phyloP scores from a whole-genome alignment of 2,797 vertebrate species.

The Myotis pilosus region DNA sequence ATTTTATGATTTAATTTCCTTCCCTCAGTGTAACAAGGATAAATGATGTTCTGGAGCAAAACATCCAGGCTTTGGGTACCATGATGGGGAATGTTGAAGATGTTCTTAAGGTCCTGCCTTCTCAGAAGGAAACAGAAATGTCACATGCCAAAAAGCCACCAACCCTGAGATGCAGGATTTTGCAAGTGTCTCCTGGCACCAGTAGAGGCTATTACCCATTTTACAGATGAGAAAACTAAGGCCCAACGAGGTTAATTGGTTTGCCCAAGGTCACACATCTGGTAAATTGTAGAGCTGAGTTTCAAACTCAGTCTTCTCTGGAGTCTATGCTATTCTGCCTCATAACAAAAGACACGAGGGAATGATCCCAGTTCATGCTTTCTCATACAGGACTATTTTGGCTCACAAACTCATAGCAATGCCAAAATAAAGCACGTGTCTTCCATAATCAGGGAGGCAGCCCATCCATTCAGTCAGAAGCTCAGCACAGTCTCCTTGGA shows the following conservation, averaged over 20 bases:
- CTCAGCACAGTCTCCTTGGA: background rate
- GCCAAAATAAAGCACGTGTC: background rate
- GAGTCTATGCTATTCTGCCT: background rate
- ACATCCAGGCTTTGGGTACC: background rate
- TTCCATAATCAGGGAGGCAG: background rate
- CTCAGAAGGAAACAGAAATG: background rate
- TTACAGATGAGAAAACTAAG: background rate
- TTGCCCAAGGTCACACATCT: background rate
- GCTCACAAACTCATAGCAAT: background rate
- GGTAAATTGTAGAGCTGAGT: background rate
- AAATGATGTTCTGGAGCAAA: background rate
- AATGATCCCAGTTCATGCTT: background rate
- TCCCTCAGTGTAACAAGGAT: background rate
- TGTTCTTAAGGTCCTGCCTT: background rate
- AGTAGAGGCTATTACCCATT: background rate
- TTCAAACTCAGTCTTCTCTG: background rate
- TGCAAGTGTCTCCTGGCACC: background rate
- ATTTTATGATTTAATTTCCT: background rate
- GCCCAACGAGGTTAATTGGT: background rate
- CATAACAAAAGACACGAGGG: background rate
- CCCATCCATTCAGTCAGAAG: no score
- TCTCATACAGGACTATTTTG: background rate
- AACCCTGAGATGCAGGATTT: background rate
- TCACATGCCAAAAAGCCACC: background rate
- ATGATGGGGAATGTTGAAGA: background rate